A percentile compares a stretch with the other conserved stretches of the same genome.
These are phyloP conservation scores for Odontocerum albicorne DNA, from an alignment of 2,888 invertebrate genomes.

Conservation along the genomic window DNA sequence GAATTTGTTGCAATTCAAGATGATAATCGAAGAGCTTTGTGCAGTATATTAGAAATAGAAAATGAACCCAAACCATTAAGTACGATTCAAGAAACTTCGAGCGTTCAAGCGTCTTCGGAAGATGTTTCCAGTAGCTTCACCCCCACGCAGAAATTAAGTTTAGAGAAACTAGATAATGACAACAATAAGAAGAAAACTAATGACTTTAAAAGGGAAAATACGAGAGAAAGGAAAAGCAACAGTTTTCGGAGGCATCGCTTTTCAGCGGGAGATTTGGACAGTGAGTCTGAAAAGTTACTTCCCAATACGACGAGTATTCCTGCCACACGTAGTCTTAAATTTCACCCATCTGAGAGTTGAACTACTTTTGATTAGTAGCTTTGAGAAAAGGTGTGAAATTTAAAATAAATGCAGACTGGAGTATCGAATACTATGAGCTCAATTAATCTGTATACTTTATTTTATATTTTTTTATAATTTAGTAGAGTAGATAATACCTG, in stretches of 20 bases:
- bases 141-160: slow-evolving; percentile 45
- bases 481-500: too few relatives aligned
- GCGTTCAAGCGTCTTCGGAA: slow-evolving; percentile 28
- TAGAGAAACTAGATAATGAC: slow-evolving; percentile 49
- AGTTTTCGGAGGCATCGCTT: slow-evolving; percentile 60
- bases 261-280: slow-evolving; percentile 70
- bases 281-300: slow-evolving; percentile 58
- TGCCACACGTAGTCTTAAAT: slow-evolving; percentile 67
- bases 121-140: slow-evolving; percentile 30
- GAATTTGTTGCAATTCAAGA: slow-evolving; percentile 44
- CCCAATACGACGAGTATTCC: slow-evolving; percentile 59
- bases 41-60: slow-evolving; percentile 34
- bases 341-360: slow-evolving; percentile 53
- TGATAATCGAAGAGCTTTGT: slow-evolving; percentile 40
- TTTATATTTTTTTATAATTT: too few relatives aligned
- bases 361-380: slow-evolving; percentile 29
- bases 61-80: slow-evolving; percentile 31
- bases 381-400: too few relatives aligned
- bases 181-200: slow-evolving; percentile 45
- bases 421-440: too few relatives aligned
- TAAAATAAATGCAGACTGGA: too few relatives aligned
- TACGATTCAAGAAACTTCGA: slow-evolving; percentile 34
- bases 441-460: too few relatives aligned
- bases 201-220: slow-evolving; percentile 43
- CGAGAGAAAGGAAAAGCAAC: slow-evolving; percentile 42